These are phyloP conservation scores for Dasyurus viverrinus DNA, from an alignment of 2,113 vertebrate genomes.

Conservation along the genomic window DNA sequence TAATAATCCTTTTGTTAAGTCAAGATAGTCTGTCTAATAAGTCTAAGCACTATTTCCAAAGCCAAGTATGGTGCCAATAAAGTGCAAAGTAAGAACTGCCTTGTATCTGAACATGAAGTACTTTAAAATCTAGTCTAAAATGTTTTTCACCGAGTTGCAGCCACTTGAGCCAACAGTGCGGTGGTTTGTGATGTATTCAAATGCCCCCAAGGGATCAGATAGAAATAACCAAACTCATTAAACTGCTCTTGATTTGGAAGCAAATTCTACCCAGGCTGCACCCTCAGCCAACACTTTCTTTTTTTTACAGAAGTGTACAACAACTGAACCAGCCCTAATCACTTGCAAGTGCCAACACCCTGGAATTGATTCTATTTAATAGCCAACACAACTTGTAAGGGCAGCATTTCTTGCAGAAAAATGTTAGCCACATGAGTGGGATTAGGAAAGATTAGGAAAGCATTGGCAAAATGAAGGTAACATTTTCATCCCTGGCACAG, in stretches of 20 bases:
- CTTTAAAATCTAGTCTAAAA: slow-evolving; percentile 48
- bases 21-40: slow-evolving; percentile 41
- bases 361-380: slow-evolving; percentile 58
- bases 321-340: slow-evolving; percentile 7
- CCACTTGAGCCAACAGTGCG: slow-evolving; percentile 49
- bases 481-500: background rate
- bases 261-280: slow-evolving; percentile 39
- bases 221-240: slow-evolving; percentile 48
- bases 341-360: slow-evolving; percentile 26
- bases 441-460: background rate
- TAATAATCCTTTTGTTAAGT: slow-evolving; percentile 47
- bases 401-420: slow-evolving; percentile 12
- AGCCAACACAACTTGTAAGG: background rate
- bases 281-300: slow-evolving; percentile 16
- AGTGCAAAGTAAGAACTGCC: background rate
- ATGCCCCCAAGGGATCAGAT: slow-evolving; percentile 11
- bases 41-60: slow-evolving; percentile 25
- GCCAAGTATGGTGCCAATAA: slow-evolving; percentile 52
- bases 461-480: background rate
- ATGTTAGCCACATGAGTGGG: background rate
- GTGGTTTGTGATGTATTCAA: slow-evolving; percentile 46
- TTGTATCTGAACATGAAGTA: slow-evolving; percentile 33
- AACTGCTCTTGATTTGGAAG: slow-evolving; percentile 39
- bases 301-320: background rate
- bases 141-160: slow-evolving; percentile 27